phyloP scores from a whole-genome alignment of 2,113 vertebrate genomes.

The Tyrannus savana region DNA sequence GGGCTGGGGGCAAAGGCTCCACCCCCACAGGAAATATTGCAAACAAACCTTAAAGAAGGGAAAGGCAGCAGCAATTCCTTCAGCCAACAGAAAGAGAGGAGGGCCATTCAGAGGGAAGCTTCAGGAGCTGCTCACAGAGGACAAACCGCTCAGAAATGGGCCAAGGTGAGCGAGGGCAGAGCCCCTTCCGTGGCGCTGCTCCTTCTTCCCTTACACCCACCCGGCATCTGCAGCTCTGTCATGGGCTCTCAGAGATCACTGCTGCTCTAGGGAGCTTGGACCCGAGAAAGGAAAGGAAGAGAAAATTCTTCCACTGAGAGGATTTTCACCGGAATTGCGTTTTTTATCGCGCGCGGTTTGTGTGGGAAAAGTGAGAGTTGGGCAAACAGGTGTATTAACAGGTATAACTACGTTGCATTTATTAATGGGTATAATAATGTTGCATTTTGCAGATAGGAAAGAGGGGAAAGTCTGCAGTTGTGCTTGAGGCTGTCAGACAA shows the following conservation, averaged over 20 bases:
- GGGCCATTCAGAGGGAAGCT: background rate
- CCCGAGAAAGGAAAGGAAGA: background rate
- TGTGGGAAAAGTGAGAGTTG: background rate
- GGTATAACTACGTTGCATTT: background rate
- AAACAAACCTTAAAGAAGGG: background rate
- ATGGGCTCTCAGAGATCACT: background rate
- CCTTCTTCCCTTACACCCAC: background rate
- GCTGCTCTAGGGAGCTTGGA: background rate
- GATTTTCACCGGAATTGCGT: background rate
- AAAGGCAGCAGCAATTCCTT: background rate
- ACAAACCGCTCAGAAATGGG: slow-evolving; percentile 25
- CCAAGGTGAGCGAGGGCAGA: slow-evolving; percentile 54
- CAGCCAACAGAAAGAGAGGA: background rate
- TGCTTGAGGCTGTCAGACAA: background rate
- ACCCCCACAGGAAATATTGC: slow-evolving; percentile 31
- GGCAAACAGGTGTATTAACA: background rate
- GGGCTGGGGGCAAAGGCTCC: background rate
- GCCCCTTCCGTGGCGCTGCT: background rate
- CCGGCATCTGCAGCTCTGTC: background rate
- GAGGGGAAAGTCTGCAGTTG: background rate
- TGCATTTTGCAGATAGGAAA: background rate
- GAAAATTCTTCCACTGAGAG: background rate
- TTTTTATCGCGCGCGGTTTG: background rate
- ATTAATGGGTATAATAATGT: no score
- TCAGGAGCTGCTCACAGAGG: background rate